Evolutionary conservation across 2,113 vertebrate genomes (phyloP).

Genomic region (Anser brachyrhynchus): DNA sequence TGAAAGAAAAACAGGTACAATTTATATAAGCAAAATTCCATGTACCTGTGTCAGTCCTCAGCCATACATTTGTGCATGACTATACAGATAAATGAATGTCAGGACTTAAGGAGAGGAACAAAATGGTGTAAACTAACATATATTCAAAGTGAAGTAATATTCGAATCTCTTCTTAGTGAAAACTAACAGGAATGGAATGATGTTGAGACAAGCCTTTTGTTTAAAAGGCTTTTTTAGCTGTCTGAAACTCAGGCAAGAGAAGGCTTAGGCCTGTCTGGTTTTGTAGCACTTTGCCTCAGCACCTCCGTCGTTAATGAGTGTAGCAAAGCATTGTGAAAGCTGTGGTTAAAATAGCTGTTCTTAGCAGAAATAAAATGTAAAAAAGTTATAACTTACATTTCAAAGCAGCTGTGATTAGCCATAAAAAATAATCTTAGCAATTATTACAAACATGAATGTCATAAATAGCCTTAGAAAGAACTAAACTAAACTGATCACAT

Average conservation of each 20-base stretch:
- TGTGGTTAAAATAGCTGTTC: conserved; percentile 16
- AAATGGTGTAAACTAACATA: background rate
- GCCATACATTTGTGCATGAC: too few relatives aligned
- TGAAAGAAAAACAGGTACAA: background rate
- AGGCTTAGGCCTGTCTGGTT: conserved; percentile 67
- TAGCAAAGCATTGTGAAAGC: conserved; percentile 40
- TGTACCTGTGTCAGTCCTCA: background rate
- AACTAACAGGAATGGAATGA: conserved; percentile 35
- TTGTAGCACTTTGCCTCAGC: conserved; percentile 61
- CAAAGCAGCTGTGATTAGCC: conserved; percentile 42
- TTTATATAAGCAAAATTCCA: background rate
- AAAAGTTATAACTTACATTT: background rate
- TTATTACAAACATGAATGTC: conserved; percentile 37
- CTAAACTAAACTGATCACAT: conserved; percentile 29
- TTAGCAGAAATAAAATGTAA: background rate
- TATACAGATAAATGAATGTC: background rate
- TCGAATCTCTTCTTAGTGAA: background rate
- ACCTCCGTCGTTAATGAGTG: conserved; percentile 57
- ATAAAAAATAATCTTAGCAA: conserved; percentile 56
- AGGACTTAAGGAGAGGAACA: background rate
- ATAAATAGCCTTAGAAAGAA: conserved; percentile 43
- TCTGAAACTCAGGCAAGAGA: conserved; percentile 58
- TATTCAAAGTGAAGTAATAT: conserved; percentile 1
- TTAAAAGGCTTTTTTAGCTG: conserved; percentile 64
- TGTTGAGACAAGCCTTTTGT: conserved; percentile 47